Conservation (phyloP, 2,797 vertebrate species). For the Malacoraja senta region DNA sequence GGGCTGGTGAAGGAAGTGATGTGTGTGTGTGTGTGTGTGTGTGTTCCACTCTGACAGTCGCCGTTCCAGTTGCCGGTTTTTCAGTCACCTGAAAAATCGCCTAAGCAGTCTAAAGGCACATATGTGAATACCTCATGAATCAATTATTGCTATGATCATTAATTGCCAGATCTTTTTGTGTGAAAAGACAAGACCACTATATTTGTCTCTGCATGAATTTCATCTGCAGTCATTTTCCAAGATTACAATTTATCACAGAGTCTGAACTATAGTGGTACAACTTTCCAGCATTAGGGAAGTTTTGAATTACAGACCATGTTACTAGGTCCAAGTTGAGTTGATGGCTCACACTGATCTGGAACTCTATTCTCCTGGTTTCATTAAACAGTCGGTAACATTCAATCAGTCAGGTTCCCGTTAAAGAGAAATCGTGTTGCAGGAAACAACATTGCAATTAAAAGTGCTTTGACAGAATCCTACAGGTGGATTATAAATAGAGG, state of each 20-base stretch:
- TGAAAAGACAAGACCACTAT: background rate
- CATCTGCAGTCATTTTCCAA: slow-evolving; percentile 7
- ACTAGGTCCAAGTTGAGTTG: slow-evolving; percentile 1
- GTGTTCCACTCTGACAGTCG: too few species aligned
- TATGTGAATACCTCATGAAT: background rate
- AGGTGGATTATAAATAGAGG: too few species aligned
- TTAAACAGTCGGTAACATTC: background rate
- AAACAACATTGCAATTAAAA: background rate
- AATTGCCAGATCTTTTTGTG: background rate
- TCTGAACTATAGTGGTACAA: background rate
- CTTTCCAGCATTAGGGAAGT: background rate
- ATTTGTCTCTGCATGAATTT: background rate
- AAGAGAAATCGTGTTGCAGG: background rate
- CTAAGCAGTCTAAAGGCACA: background rate
- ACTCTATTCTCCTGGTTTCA: slow-evolving; percentile 5
- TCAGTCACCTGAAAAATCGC: too few species aligned
- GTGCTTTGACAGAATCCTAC: background rate
- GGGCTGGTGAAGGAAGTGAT: too few species aligned
- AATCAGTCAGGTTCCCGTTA: background rate
- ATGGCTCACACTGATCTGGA: background rate
- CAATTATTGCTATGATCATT: background rate
- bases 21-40: too few species aligned
- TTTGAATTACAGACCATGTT: slow-evolving; percentile 11
- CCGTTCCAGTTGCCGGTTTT: too few species aligned
- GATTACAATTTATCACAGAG: background rate